These are phyloP conservation scores for Indri indri DNA, from an alignment of 2,113 vertebrate species.

Conservation along the genomic window DNA sequence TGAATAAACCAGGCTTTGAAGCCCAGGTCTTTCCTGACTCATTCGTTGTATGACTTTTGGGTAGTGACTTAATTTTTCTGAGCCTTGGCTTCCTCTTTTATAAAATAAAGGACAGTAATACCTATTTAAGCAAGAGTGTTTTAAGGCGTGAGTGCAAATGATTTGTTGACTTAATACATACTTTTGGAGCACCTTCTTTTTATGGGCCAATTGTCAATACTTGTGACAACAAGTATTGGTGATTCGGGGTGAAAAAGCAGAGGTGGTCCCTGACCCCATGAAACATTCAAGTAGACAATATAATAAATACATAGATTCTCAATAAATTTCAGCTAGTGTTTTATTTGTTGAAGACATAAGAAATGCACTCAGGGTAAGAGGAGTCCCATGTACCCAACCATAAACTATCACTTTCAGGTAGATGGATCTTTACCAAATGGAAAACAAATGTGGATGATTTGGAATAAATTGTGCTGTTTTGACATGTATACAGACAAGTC, in stretches of 20 bases:
- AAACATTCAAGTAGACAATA: background rate
- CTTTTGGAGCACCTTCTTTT: background rate
- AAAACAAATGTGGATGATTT: conserved; percentile 17
- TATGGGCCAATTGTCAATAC: background rate
- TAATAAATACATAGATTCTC: background rate
- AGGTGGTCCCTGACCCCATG: background rate
- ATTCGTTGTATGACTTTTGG: background rate
- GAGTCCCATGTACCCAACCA: background rate
- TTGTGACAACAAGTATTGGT: background rate
- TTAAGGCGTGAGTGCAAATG: background rate
- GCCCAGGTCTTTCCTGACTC: background rate
- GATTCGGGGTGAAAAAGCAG: background rate
- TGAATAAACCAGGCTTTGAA: background rate
- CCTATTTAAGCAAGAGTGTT: background rate
- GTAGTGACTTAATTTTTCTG: background rate
- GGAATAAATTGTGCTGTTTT: background rate
- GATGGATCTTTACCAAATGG: background rate
- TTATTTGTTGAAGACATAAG: conserved; percentile 9
- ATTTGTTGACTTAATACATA: background rate
- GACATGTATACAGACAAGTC: background rate
- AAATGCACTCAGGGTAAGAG: background rate
- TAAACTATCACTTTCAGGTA: background rate
- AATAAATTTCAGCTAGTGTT: background rate
- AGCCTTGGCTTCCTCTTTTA: background rate
- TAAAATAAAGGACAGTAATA: background rate